These are phyloP conservation scores for Busseola fusca DNA, from an alignment of 2,888 invertebrate genomes.

Conservation along the genomic window DNA sequence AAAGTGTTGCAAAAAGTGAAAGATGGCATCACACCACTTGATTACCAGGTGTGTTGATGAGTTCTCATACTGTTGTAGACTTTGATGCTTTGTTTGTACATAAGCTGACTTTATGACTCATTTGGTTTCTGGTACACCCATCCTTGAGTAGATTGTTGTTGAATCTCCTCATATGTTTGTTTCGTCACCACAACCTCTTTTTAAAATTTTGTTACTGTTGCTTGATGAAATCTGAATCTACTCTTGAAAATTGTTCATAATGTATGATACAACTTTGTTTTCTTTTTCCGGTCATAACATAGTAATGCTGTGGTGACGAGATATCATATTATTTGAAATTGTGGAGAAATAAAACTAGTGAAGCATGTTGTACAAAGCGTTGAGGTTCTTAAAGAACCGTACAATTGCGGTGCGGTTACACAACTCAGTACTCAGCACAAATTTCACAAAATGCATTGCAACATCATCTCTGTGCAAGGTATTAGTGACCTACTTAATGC, in stretches of 20 bases:
- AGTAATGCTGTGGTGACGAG: slow-evolving; percentile 81
- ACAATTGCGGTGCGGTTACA: slow-evolving; percentile 71
- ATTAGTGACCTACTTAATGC: slow-evolving; percentile 69
- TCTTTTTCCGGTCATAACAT: slow-evolving; percentile 79
- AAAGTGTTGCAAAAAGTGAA: slow-evolving; percentile 66
- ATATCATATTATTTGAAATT: slow-evolving; percentile 73
- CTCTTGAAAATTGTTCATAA: slow-evolving; percentile 11
- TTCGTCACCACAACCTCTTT: slow-evolving; percentile 74
- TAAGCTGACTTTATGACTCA: slow-evolving; percentile 18
- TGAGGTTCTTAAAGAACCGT: slow-evolving; percentile 73
- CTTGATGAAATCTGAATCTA: not conserved
- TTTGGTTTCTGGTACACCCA: slow-evolving; percentile 41
- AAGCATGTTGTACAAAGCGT: slow-evolving; percentile 79
- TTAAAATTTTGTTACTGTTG: not conserved
- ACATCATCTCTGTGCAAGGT: slow-evolving; percentile 84
- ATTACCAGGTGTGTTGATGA: slow-evolving; percentile 76
- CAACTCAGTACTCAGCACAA: slow-evolving; percentile 70
- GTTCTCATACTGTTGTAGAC: slow-evolving; percentile 35
- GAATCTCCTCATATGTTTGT: slow-evolving; percentile 81
- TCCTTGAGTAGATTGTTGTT: slow-evolving; percentile 52
- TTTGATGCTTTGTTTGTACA: slow-evolving; percentile 40
- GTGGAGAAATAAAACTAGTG: slow-evolving; percentile 65
- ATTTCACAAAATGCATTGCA: slow-evolving; percentile 80
- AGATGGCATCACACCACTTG: slow-evolving; percentile 70
- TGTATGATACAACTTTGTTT: slow-evolving; percentile 53